Base-by-base conservation (phyloP, 2,797 vertebrate genomes). In the Sciurus vulgaris region DNA sequence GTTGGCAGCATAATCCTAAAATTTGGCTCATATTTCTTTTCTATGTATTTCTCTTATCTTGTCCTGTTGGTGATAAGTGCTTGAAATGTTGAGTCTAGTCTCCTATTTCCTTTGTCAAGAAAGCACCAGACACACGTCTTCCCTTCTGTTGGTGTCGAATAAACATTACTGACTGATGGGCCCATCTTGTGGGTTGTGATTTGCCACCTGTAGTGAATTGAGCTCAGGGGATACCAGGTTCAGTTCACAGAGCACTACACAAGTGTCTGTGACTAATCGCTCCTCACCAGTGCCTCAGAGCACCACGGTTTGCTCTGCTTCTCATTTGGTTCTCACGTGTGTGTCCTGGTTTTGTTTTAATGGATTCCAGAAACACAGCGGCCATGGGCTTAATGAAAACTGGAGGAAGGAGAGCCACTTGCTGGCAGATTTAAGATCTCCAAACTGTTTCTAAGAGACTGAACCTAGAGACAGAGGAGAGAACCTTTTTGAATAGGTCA, bases 401-500 rank as follows among this genome's bases (percentile, higher is more conserved):
- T 0, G 4, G 30, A 77, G 47, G 30, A 81, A 72, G 38, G 30
- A 7, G 11, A 41, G 35, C 22, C 4, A 20, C 15, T 44, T 54
- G 17, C 88, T 69, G 49, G 24, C 35, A 12, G 35, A 69, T 26
- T 49, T 56, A 72, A 84, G 51, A 30, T 41, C 59, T 38, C 38
- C 61, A 81, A 44, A 78, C 28, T 69, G 65, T 69, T 95, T 81
- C 69, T 44, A 91, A 87, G 67, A 82, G 72, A 78, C n/a, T n/a
- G 70, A 26, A 69, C 44, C 63, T 41, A 93, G 79, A 86, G 61
- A 88, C 24, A 49, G 69, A n/a, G 11, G 59, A 77, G 41, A 79
- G 54, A n/a, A 61, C 2, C 5, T 26, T 76, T 63, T 44, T 81
- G 26, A 76, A 63, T 35, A n/a, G 61, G 38, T 9, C 4, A 35